Percentiles rank a stretch among this genome's conserved stretches.
Evolutionary conservation across 2,797 vertebrate genomes (phyloP).

Genomic region (Etheostoma nigrum): DNA sequence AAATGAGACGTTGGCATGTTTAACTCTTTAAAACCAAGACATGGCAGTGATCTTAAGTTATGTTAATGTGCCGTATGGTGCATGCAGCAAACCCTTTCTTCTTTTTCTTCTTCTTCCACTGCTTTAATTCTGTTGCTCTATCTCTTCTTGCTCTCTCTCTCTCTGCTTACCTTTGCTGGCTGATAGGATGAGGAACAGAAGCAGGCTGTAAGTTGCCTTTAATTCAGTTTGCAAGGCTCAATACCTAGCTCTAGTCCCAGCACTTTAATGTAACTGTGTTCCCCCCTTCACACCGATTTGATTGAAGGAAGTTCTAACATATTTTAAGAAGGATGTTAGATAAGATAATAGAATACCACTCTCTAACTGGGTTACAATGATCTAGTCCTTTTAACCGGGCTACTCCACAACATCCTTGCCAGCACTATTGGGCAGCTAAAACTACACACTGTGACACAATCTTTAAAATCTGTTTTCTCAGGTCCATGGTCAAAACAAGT

Average conservation of each 20-base stretch:
- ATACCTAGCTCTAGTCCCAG: constrained; percentile 38
- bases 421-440: constrained; percentile 6
- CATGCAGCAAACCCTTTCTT: constrained; percentile 57
- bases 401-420: not conserved
- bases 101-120: constrained; percentile 48
- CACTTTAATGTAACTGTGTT: constrained; percentile 32
- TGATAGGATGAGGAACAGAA: constrained; percentile 97
- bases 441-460: not conserved
- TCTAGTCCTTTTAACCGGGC: constrained; percentile 19
- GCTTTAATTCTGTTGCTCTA: constrained; percentile 67
- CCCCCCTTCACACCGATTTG: constrained; percentile 39
- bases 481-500: constrained; percentile 22
- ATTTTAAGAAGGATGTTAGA: constrained; percentile 26
- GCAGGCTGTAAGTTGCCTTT: constrained; percentile 94
- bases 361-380: constrained; percentile 37
- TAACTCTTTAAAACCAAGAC: constrained; percentile 29
- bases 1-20: constrained; percentile 33
- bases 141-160: constrained; percentile 53
- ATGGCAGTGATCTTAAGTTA: constrained; percentile 14
- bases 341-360: constrained; percentile 33
- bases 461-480: constrained; percentile 28
- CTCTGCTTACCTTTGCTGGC: constrained; percentile 73
- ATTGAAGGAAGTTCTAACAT: constrained; percentile 34
- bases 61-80: constrained; percentile 40
- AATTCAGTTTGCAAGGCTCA: constrained; percentile 69